phyloP scores from a whole-genome alignment of 2,797 vertebrate species.

The Falco biarmicus region DNA sequence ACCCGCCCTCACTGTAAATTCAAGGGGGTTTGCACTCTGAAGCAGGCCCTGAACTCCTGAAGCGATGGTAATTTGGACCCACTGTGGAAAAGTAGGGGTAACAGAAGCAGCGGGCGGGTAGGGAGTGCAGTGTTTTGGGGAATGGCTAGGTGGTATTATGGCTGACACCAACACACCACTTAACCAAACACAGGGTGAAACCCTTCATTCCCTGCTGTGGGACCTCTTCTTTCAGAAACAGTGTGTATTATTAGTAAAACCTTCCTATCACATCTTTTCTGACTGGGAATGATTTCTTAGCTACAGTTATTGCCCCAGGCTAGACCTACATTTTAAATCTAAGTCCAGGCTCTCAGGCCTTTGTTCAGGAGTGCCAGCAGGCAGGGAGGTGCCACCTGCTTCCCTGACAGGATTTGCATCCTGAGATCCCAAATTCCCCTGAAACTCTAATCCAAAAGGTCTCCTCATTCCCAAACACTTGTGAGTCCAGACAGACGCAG shows the following conservation, averaged over 20 bases:
- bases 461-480: neutral
- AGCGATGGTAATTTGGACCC: neutral
- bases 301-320: neutral
- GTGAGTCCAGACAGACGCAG: accelerated
- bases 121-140: neutral
- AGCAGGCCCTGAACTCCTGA: neutral
- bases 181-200: neutral
- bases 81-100: neutral
- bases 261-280: neutral
- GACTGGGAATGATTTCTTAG: neutral
- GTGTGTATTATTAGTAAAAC: neutral
- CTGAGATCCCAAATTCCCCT: neutral
- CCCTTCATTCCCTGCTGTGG: neutral
- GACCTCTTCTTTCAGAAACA: neutral
- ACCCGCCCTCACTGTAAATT: neutral
- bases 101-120: neutral
- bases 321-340: neutral
- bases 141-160: neutral
- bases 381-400: neutral
- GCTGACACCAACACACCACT: neutral
- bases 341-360: neutral
- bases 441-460: neutral
- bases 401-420: neutral
- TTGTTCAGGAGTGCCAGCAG: neutral
- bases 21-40: neutral